phyloP scores from a whole-genome alignment of 2,797 vertebrate species.

The Leucoraja ocellata region DNA sequence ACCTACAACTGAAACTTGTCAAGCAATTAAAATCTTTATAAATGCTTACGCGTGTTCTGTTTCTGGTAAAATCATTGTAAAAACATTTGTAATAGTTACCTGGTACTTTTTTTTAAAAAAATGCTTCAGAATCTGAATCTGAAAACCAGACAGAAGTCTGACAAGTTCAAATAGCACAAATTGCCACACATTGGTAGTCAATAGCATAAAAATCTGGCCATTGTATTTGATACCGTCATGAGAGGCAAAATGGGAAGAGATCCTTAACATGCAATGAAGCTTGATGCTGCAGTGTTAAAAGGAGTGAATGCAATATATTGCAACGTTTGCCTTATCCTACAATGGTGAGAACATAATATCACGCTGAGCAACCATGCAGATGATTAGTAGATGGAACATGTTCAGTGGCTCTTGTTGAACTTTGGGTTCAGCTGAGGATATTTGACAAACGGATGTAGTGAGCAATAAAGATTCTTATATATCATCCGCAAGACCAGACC shows the following conservation, averaged over 20 bases:
- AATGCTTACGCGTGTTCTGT: no score
- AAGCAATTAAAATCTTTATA: background rate
- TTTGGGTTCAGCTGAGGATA: background rate
- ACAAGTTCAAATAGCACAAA: background rate
- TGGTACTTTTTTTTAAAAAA: background rate
- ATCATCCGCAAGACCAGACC: background rate
- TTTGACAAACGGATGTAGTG: background rate
- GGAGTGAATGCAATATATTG: no score
- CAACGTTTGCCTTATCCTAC: background rate
- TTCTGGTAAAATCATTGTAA: background rate
- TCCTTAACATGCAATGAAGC: background rate
- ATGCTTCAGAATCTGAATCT: background rate
- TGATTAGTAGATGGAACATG: background rate
- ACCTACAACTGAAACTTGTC: background rate
- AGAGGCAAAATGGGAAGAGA: background rate
- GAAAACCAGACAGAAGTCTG: background rate
- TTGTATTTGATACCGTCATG: background rate
- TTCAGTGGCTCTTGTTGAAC: background rate
- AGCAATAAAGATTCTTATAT: constrained; percentile 1
- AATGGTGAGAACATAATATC: background rate
- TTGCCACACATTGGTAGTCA: background rate
- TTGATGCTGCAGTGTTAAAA: background rate
- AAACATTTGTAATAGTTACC: background rate
- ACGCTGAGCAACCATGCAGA: background rate
- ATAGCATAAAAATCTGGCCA: background rate